These are phyloP conservation scores for Motacilla tschutschensis DNA, from an alignment of 2,113 vertebrate genomes.

Conservation along the genomic window DNA sequence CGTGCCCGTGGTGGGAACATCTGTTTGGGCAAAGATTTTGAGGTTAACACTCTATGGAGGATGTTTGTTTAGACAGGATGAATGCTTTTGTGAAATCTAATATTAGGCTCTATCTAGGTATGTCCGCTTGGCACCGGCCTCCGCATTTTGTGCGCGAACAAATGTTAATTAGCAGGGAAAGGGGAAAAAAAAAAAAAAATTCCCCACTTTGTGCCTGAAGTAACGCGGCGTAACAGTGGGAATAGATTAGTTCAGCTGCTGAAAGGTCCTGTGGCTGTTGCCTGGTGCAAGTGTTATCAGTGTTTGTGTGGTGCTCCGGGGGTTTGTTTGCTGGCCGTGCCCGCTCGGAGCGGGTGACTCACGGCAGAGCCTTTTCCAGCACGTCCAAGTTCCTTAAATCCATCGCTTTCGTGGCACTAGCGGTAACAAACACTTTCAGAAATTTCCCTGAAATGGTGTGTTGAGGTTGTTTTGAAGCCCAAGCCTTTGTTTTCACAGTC, in stretches of 20 bases:
- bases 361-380: constrained; percentile 4
- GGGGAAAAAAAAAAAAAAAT: background rate
- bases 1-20: background rate
- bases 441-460: background rate
- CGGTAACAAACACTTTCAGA: background rate
- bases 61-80: constrained; percentile 66
- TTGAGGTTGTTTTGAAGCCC: constrained; percentile 18
- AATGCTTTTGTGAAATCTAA: constrained; percentile 66
- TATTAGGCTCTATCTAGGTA: constrained; percentile 65
- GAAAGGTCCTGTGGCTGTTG: background rate
- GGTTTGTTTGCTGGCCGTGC: constrained; percentile 42
- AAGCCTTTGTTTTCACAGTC: background rate
- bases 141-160: constrained; percentile 38
- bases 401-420: background rate
- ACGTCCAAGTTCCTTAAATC: background rate
- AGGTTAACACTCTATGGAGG: constrained; percentile 41
- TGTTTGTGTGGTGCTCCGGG: background rate
- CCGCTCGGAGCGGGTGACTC: constrained; percentile 22
- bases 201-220: constrained; percentile 5
- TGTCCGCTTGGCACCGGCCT: constrained; percentile 57
- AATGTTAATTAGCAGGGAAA: constrained; percentile 55
- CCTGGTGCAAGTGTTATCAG: constrained; percentile 34
- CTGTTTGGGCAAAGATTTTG: constrained; percentile 37
- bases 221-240: constrained; percentile 25
- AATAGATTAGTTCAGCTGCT: constrained; percentile 56